These are phyloP conservation scores for Lasioglossum calceatum DNA, from an alignment of 2,888 invertebrate species.

Conservation along the genomic window DNA sequence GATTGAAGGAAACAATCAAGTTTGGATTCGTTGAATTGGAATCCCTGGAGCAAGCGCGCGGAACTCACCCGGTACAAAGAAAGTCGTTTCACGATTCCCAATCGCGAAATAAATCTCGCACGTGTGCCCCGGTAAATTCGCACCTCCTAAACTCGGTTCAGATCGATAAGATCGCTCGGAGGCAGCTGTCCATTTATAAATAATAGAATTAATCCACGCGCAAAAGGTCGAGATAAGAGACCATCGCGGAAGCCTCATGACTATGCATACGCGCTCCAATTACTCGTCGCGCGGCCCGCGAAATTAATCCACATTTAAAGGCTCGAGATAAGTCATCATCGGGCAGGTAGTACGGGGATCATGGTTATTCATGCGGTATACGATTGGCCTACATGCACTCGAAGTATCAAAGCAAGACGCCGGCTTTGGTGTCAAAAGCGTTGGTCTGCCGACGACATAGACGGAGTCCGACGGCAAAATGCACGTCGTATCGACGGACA, in stretches of 20 bases:
- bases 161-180: not conserved
- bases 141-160: not conserved
- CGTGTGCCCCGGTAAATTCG: not conserved
- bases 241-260: not conserved
- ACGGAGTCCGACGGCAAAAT: not conserved
- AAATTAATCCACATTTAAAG: slow-evolving; percentile 13
- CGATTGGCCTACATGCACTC: not conserved
- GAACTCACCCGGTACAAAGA: not conserved
- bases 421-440: not conserved
- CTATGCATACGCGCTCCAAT: slow-evolving; percentile 10
- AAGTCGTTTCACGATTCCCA: not conserved
- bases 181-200: not conserved
- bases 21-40: not conserved
- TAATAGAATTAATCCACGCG: not conserved
- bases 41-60: not conserved
- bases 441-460: not conserved
- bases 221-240: not conserved
- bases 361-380: slow-evolving; percentile 10
- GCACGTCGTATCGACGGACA: slow-evolving; percentile 28
- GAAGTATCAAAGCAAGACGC: not conserved
- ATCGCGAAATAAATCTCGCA: not conserved
- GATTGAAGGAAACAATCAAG: not conserved
- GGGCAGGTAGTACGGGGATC: not conserved
- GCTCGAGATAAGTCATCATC: slow-evolving; percentile 11
- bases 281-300: not conserved